phyloP scores from a whole-genome alignment of 2,797 vertebrate species.

The Thamnophis elegans region DNA sequence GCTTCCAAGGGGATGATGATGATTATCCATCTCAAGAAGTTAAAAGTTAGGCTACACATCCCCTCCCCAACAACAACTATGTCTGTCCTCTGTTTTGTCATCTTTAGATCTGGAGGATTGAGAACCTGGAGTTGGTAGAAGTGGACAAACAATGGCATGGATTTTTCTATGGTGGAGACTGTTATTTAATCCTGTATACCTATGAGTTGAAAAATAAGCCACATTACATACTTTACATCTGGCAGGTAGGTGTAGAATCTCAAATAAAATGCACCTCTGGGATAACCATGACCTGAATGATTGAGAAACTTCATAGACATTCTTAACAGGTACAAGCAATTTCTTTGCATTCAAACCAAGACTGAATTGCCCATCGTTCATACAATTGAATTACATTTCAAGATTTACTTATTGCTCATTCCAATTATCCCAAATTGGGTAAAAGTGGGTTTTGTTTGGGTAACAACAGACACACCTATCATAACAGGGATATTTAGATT shows the following conservation, averaged over 20 bases:
- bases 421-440: background rate
- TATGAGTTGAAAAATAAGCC: constrained; percentile 76
- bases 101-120: constrained; percentile 85
- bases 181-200: constrained; percentile 87
- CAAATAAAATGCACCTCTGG: background rate
- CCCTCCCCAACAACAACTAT: background rate
- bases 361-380: background rate
- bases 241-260: constrained; percentile 78
- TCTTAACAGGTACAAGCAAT: background rate
- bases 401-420: background rate
- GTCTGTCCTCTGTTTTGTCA: background rate
- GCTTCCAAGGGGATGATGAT: no score
- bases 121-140: constrained; percentile 82
- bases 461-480: background rate
- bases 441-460: background rate
- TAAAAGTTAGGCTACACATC: background rate
- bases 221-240: constrained; percentile 84
- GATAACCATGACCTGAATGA: background rate
- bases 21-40: background rate
- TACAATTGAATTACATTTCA: background rate
- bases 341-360: background rate
- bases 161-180: constrained; percentile 90
- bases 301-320: background rate
- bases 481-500: background rate
- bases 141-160: constrained; percentile 75